Percentiles rank a stretch among this genome's conserved stretches.
phyloP scores from a whole-genome alignment of 2,113 vertebrate species.

The Pseudonaja textilis region DNA sequence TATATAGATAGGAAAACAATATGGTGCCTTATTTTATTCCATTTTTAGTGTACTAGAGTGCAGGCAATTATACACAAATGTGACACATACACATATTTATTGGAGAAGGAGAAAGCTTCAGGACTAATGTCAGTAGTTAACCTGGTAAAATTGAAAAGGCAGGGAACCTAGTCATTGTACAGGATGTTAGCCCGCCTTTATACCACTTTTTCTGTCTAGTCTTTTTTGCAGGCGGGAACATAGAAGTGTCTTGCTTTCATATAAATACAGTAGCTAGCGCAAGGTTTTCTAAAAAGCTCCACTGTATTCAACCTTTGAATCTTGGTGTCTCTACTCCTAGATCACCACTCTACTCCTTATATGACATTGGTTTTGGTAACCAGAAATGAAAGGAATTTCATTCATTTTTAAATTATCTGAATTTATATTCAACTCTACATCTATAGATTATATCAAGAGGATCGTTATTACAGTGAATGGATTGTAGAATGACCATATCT shows the following conservation, averaged over 20 bases:
- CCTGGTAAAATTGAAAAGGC: neutral
- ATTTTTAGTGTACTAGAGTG: neutral
- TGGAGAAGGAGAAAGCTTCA: neutral
- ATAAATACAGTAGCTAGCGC: neutral
- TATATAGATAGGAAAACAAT: neutral
- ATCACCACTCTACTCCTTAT: neutral
- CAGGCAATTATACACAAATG: neutral
- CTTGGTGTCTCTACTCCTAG: neutral
- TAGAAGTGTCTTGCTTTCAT: neutral
- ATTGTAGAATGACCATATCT: neutral
- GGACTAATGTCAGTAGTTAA: neutral
- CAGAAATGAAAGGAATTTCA: neutral
- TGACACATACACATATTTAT: neutral
- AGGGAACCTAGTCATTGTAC: neutral
- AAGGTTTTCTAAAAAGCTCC: neutral
- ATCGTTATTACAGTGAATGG: neutral
- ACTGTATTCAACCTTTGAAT: neutral
- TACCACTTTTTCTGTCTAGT: neutral
- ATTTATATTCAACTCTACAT: neutral
- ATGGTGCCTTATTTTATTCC: neutral
- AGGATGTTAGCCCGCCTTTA: neutral
- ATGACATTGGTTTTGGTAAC: neutral
- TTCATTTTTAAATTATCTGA: neutral
- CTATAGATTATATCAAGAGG: neutral
- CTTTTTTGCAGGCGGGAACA: neutral